Base-by-base conservation (phyloP, 2,888 invertebrate species). In the Tachina grossa region DNA sequence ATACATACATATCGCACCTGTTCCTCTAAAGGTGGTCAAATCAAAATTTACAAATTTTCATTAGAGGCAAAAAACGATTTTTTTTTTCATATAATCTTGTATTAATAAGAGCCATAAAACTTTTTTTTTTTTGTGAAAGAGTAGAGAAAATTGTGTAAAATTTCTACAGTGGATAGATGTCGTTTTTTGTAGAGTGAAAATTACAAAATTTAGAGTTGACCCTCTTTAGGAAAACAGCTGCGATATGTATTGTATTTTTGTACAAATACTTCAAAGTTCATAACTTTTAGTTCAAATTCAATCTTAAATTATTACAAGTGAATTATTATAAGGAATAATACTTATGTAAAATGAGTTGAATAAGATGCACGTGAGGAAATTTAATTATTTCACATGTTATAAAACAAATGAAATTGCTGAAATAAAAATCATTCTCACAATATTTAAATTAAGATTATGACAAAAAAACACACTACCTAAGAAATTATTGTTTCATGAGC, bases 361-460 rank as follows among this genome's bases (percentile, higher is more conserved):
- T 65, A 1, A 72, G 22, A 49, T 43, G 69, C 79, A 72, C 65
- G 79, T 79, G 79, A 79, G 45, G 45, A 79, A 72, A 19, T 57
- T 72, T 19, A n/a, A 39, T 55, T 55, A 19, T n/a, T 65, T 72
- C 49, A 65, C 79, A 80, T 72, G 55, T 79, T 79, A 31, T 13
- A 41, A 57, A 66, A 57, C 47, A 76, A 66, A 66, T 11, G 39
- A 68, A 68, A 41, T 57, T 47, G 19, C 41, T 49, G 19, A 43
- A 31, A 51, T 39, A 47, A 76, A 77, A 59, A 13, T 41, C 11
- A 49, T 43, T 49, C 75, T 43, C 63, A 63, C 41, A 66, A 66
- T 66, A 59, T 72, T 59, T 55, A 53, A 55, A 55, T 45, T 65
- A 11, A 74, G 59, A 69, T 65, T 65, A 65, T n/a, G 16, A 11